Base-by-base conservation (phyloP, 2,113 vertebrate species). In the Kryptolebias marmoratus region DNA sequence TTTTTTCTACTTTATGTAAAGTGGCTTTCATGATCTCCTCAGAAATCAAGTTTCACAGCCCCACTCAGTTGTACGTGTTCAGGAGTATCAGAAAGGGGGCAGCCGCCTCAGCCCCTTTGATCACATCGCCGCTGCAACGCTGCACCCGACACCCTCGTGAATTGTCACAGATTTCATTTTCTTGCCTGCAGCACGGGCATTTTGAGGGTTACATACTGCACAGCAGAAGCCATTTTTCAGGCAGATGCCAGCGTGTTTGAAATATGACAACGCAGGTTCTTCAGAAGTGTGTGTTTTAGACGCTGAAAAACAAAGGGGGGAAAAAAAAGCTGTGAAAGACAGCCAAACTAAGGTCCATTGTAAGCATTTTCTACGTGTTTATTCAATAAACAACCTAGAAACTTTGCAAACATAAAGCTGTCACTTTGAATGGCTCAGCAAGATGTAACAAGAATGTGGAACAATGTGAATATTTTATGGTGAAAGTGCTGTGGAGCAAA, bases 171-270 rank as follows among this genome's bases (percentile, higher is more conserved):
- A 70, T 73, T 85, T 73, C 3, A 31, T 64, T 61, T 79, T 77
- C 69, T 75, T 44, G 82, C 79, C 75, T 62, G 64, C 61, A 81
- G 81, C 79, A 28, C 53, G n/a, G 22, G 61, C 47, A 42, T 83
- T 81, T 77, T 73, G 64, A 81, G 77, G 75, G 69, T 77, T 70
- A 79, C 81, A 67, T 27, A 14, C 73, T 66, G 79, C 68, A 74
- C 71, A 75, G 77, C 11, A 11, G 75, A 47, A 68, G 61, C 75
- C 71, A 53, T 81, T 80, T 78, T 66, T 80, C 63, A 79, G 59
- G 80, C 83, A 77, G 47, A 39, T 67, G 72, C 59, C 74, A 71
- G 36, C 53, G 16, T 57, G 69, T 86, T 86, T 80, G 68, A 82
- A 84, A 74, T 72, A 60, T 52, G 61, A 75, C 53, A 39, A 42